Evolutionary conservation across 2,797 vertebrate genomes (phyloP).

Genomic region (Cryptoblepharus egeriae): DNA sequence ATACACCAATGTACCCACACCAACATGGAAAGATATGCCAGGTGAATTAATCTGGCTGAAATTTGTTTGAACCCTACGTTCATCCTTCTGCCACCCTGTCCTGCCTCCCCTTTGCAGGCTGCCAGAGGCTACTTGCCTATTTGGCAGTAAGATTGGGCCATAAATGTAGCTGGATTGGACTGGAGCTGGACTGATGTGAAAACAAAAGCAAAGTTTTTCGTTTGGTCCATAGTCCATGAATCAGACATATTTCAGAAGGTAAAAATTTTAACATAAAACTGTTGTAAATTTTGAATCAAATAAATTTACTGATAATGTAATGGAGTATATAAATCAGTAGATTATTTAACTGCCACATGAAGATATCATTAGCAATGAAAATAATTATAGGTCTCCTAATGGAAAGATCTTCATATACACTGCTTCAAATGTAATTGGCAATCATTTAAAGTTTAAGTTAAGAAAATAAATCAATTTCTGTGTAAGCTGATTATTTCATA

Average conservation of each 20-base stretch:
- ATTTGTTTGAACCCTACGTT: no score
- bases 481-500: slow-evolving; percentile 1
- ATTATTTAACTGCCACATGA: slow-evolving; percentile 30
- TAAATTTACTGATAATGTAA: slow-evolving; percentile 14
- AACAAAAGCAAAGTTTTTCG: not conserved
- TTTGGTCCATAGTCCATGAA: not conserved
- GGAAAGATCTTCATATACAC: slow-evolving; percentile 15
- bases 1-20: no score
- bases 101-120: no score
- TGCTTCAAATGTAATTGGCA: slow-evolving; percentile 23
- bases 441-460: slow-evolving; percentile 33
- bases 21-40: no score
- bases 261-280: not conserved
- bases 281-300: slow-evolving; percentile 14
- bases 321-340: slow-evolving; percentile 22
- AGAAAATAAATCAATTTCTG: slow-evolving; percentile 13
- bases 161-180: not conserved
- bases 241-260: not conserved
- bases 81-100: no score
- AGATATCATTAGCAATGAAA: slow-evolving; percentile 33
- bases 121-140: no score
- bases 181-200: not conserved
- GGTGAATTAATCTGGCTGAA: no score
- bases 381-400: slow-evolving; percentile 31
- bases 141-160: no score